phyloP scores from a whole-genome alignment of 2,113 vertebrate species.

The Ondatra zibethicus region DNA sequence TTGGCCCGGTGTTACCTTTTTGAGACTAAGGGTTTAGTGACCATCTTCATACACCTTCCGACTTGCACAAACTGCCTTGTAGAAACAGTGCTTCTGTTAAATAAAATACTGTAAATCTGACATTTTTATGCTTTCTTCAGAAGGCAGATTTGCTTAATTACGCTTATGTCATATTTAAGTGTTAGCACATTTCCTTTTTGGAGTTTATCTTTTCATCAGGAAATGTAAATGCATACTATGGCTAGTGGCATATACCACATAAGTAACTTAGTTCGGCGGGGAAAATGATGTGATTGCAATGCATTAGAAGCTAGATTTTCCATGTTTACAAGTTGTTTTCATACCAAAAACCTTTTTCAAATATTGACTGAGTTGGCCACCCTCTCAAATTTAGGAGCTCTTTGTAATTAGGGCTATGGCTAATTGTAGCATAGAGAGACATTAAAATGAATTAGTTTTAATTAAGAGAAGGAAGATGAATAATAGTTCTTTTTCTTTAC shows the following conservation, averaged over 20 bases:
- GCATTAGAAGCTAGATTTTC: conserved; percentile 39
- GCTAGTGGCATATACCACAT: not conserved
- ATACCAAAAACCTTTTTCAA: not conserved
- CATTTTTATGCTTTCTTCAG: conserved; percentile 55
- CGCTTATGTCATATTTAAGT: not conserved
- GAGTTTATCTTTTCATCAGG: conserved; percentile 53
- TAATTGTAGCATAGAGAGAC: conserved; percentile 33
- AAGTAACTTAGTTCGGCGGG: not conserved
- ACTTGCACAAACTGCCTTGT: conserved; percentile 27
- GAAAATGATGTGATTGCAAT: conserved; percentile 13
- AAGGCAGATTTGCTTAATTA: conserved; percentile 56
- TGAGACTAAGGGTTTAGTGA: conserved; percentile 71
- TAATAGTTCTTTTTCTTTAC: not conserved
- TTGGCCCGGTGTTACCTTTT: conserved; percentile 80
- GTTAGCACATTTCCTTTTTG: conserved; percentile 44
- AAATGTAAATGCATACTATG: conserved; percentile 16
- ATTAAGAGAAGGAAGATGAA: conserved; percentile 27
- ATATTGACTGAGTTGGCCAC: conserved; percentile 39
- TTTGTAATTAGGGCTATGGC: not conserved
- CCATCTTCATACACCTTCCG: conserved; percentile 41
- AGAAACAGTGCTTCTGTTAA: conserved; percentile 35
- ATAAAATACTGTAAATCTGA: conserved; percentile 45
- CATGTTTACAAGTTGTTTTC: conserved; percentile 33
- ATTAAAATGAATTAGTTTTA: conserved; percentile 54
- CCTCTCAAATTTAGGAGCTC: not conserved